Conservation (phyloP, 2,888 invertebrate genomes). For the Harpalus rufipes region DNA sequence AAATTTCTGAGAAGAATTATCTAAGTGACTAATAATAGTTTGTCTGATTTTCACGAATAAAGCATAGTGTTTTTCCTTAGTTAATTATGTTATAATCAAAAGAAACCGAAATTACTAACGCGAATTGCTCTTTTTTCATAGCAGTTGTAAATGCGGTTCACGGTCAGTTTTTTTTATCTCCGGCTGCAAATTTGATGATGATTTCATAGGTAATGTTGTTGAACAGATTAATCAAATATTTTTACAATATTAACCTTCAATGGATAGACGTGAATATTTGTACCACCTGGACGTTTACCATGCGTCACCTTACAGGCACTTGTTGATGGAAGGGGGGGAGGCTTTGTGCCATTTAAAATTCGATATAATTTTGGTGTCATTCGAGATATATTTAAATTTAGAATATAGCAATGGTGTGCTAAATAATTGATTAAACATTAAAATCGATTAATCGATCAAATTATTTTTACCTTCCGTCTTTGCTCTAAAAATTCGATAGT, state of each 20-base stretch:
- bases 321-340: too few species aligned
- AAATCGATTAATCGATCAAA: too few species aligned
- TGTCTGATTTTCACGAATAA: constrained; percentile 2
- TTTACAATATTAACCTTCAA: neutral
- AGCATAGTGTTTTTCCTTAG: neutral
- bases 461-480: too few species aligned
- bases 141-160: constrained; percentile 21
- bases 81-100: constrained; percentile 8
- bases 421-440: too few species aligned
- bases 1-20: constrained; percentile 19
- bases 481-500: too few species aligned
- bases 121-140: neutral
- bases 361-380: too few species aligned
- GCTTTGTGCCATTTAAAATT: too few species aligned
- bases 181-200: constrained; percentile 6
- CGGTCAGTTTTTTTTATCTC: constrained; percentile 14
- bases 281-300: too few species aligned
- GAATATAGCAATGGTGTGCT: too few species aligned
- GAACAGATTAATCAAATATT: neutral
- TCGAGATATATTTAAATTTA: too few species aligned
- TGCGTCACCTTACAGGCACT: too few species aligned
- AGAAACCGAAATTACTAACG: constrained; percentile 25
- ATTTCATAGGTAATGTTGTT: constrained; percentile 20
- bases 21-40: constrained; percentile 18
- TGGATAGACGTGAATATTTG: neutral